A percentile compares a stretch with the other conserved stretches of the same genome.
These are phyloP conservation scores for Corythornis madagascariensis DNA, from an alignment of 2,113 vertebrate genomes.

Conservation along the genomic window DNA sequence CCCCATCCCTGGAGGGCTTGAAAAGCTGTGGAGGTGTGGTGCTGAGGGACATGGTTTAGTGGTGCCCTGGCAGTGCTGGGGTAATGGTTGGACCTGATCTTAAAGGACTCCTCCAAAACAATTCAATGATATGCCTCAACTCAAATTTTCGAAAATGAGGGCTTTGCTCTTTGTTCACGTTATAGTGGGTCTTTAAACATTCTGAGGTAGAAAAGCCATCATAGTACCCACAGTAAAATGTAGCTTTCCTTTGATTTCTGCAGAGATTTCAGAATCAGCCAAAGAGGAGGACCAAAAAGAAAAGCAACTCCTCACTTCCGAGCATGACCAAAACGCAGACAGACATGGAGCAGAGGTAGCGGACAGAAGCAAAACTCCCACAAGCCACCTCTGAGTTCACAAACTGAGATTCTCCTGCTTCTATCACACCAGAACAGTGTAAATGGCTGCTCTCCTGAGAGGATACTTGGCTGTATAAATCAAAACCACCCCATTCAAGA, in stretches of 20 bases:
- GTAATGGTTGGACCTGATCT: too few relatives aligned
- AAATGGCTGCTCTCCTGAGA: background rate
- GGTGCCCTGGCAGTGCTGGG: too few relatives aligned
- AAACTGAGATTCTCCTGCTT: background rate
- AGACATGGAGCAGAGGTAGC: background rate
- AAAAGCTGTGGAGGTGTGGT: too few relatives aligned
- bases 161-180: background rate
- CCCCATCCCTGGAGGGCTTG: too few relatives aligned
- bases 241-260: background rate
- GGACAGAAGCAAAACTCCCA: background rate
- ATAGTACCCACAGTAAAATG: fast-evolving
- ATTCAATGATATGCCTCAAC: too few relatives aligned
- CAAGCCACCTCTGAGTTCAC: background rate
- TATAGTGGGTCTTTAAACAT: background rate
- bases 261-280: background rate
- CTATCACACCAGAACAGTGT: background rate
- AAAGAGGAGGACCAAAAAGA: background rate
- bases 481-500: background rate
- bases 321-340: background rate
- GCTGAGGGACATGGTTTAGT: too few relatives aligned
- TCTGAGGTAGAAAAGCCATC: background rate
- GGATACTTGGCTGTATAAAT: background rate
- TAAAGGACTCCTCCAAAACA: too few relatives aligned
- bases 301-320: background rate
- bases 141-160: background rate